Evolutionary conservation across 2,888 invertebrate genomes (phyloP), one percentile per base, ranked within the genome.

Genomic region (Nemotelus pantherinus): DNA sequence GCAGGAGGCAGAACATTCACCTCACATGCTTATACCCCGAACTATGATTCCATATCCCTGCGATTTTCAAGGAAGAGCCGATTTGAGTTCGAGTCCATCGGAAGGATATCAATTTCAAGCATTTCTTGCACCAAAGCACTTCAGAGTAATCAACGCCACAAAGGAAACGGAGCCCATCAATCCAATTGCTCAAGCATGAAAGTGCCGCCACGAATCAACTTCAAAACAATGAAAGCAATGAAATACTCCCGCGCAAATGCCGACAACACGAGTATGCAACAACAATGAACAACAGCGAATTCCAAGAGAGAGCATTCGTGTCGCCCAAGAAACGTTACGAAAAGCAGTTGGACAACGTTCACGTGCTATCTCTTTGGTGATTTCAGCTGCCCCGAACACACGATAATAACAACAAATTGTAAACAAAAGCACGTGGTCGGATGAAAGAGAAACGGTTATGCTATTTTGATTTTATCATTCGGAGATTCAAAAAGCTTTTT

Each of bases 341-440:
- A 57, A 43, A 63, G 43, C 63, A 63, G 43, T 3, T 43, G 41
- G 9, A 9, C 41, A 9, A 4, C 63, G 43, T 7, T 43, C 63
- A 43, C 63, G 63, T 63, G 63, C 41, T 43, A 43, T 63, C 63
- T 63, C 63, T 63, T 63, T 41, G 2, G 25, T 25, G 25, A 25
- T 25, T 25, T 25, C 25, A 39, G 43, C 43, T 25, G 25, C 41
- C 9, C 41, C 63, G 25, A 25, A 41, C 63, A 43, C 53, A 5
- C 68, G 39, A 68, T 39, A 53, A 25, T 39, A 74, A 25, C 63
- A 60, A 60, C 74, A 47, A 74, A 74, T 48, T n/a, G 43, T 63
- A 74, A 74, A 74, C 60, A 74, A 60, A 74, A 5, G 48, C 74
- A 74, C 63, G 74, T 74, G 74, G n/a, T 50, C 1, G 48, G 5